Evolutionary conservation across 2,113 vertebrate genomes (phyloP), one percentile per base, ranked within the genome.

Genomic region (Ammospiza nelsoni): DNA sequence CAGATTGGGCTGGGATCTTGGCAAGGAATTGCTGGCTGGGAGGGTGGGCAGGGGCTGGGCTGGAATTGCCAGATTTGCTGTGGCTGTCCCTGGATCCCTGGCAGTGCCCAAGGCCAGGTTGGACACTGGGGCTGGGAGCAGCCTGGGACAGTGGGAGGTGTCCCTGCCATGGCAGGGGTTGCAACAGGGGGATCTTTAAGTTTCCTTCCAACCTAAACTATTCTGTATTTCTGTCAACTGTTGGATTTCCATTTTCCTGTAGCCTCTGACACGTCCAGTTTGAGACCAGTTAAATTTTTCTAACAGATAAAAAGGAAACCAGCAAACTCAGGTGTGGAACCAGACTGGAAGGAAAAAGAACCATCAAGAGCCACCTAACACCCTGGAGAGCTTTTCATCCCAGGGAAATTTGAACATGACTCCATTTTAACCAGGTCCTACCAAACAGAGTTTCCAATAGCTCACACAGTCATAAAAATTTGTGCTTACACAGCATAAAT

Each of bases 101-200:
- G 5, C 9, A n/a, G n/a, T n/a, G 28, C 0, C 1, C 51, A 0
- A 28, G 69, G 51, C 8, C 83, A 85, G 39, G 27, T 0, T 52
- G 73, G 73, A 23, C 65, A 20, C 3, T 1, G 15, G 43, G 31
- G 37, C 27, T n/a, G 33, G 33, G 46, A 18, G 11, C 7, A 5
- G 4, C 21, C 52, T 58, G 61, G 31, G 27, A 27, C 0, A 51
- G 22, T 23, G 39, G 15, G 1, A 44, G 22, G 22, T 33, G 54
- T 37, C 73, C 33, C 46, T 44, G 16, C 71, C 28, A 18, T 28
- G 55, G 55, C 31, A 44, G 21, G 9, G 20, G 19, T 9, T 23
- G 33, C 9, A 54, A 62, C 23, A 23, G 19, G 12, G 10, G 10
- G 27, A 37, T 44, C 11, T 62, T 22, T 33, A 37, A 15, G 18